Base-by-base conservation (phyloP, 2,113 vertebrate genomes). In the Eurypyga helias region DNA sequence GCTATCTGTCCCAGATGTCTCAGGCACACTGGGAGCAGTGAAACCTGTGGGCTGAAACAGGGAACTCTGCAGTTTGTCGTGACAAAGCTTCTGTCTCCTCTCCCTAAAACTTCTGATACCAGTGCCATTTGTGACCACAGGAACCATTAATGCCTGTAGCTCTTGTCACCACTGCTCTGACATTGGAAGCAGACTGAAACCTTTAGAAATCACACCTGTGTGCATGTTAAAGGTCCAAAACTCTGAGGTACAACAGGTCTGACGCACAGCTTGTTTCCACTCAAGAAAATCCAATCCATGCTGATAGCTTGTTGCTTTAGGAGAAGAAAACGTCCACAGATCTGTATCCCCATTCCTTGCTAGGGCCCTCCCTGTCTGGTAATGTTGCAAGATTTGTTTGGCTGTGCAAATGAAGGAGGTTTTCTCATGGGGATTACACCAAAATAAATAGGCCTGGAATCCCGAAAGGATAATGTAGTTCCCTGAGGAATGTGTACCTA, bases 381-480 rank as follows among this genome's bases (percentile, higher is more conserved):
- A 83, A 51, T 55, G 11, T 52, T 83, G 31, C 46, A 55, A 52
- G n/a, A 65, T 82, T 79, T 93, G 48, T 95, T 91, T 96, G 54
- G 15, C 34, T 90, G 70, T 60, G 58, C 17, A 34, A 48, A 46
- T 33, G 33, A 89, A 61, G 66, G 24, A 18, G 60, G 34, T 72
- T 97, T 96, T 96, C 76, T 89, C 23, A 61, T 90, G 76, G 29
- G 84, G 78, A 77, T 94, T 91, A 83, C 77, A 83, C 46, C 38
- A 58, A 71, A 81, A 71, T 82, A 91, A 79, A 88, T 93, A 51
- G 24, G 43, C 43, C 19, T 85, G 79, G 78, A 76, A 61, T 70
- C 29, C 65, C 83, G 54, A 79, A 28, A 75, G 90, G 57, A 17
- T 88, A 93, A 33, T 54, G 33, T 62, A 66, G 62, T 85, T 95